phyloP scores from a whole-genome alignment of 2,888 invertebrate species.

The Stegophylla sp. region DNA sequence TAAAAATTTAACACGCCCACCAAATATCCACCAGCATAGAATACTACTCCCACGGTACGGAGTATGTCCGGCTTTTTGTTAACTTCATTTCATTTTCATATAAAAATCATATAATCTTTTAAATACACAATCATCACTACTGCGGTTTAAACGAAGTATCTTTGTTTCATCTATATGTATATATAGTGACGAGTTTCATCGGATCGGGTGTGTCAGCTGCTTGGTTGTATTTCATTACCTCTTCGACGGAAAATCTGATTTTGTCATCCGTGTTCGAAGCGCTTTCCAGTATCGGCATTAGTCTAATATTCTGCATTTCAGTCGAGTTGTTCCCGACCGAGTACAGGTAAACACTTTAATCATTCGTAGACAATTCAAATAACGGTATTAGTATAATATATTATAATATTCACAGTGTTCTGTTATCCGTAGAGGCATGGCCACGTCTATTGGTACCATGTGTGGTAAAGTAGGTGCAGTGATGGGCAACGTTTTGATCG shows the following conservation, averaged over 20 bases:
- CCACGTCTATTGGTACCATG: background rate
- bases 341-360: slow-evolving; percentile 70
- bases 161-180: background rate
- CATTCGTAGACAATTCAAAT: too few relatives aligned
- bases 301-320: slow-evolving; percentile 80
- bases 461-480: slow-evolving; percentile 20
- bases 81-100: too few relatives aligned
- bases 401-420: background rate
- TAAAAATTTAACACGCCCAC: too few relatives aligned
- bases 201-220: slow-evolving; percentile 77
- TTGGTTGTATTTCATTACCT: slow-evolving; percentile 77
- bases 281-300: slow-evolving; percentile 79
- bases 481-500: slow-evolving; percentile 8
- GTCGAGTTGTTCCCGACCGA: slow-evolving; percentile 84
- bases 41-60: too few relatives aligned
- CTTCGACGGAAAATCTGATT: slow-evolving; percentile 75
- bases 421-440: slow-evolving; percentile 8
- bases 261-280: slow-evolving; percentile 81
- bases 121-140: too few relatives aligned
- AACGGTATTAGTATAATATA: background rate
- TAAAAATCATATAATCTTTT: too few relatives aligned
- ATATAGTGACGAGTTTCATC: slow-evolving; percentile 75
- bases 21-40: too few relatives aligned
- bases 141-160: too few relatives aligned
- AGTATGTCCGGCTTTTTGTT: too few relatives aligned